These are phyloP conservation scores for Phyto melanocephala DNA, from an alignment of 2,888 invertebrate genomes.

Conservation along the genomic window DNA sequence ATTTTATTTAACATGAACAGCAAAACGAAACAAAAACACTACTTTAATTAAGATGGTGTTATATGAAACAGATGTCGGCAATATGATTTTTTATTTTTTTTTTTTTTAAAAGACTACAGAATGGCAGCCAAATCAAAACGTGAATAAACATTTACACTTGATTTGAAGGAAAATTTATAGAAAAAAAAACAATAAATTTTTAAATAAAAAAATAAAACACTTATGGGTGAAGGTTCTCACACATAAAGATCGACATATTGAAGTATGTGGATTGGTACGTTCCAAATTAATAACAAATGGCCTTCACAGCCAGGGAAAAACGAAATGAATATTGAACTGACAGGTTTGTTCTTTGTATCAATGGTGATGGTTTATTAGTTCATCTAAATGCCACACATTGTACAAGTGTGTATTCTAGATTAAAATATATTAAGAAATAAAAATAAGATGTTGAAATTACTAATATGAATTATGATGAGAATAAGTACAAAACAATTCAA, in stretches of 20 bases:
- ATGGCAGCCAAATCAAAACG: constrained; percentile 17
- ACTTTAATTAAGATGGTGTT: constrained; percentile 61
- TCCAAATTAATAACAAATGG: constrained; percentile 19
- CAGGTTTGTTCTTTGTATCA: constrained; percentile 25
- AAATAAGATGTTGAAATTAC: neutral
- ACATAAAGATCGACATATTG: constrained; percentile 49
- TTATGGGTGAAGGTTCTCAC: constrained; percentile 61
- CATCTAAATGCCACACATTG: neutral
- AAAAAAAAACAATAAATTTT: constrained; percentile 23
- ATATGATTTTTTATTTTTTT: constrained; percentile 27
- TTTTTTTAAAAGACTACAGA: constrained; percentile 17
- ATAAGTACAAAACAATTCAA: neutral
- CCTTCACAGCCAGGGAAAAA: constrained; percentile 47
- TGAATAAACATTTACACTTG: constrained; percentile 24
- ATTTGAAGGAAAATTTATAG: neutral
- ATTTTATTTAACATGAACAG: neutral
- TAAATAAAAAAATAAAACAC: constrained; percentile 54
- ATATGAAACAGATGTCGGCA: constrained; percentile 61
- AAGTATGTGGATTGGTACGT: constrained; percentile 41
- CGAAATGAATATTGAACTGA: constrained; percentile 49
- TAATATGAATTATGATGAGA: neutral
- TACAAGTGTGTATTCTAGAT: neutral
- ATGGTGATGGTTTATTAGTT: neutral
- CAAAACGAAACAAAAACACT: constrained; percentile 2
- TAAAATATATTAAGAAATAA: neutral